These are phyloP conservation scores for Drosophila gaucha DNA, from an alignment of 2,888 invertebrate genomes.

Conservation along the genomic window DNA sequence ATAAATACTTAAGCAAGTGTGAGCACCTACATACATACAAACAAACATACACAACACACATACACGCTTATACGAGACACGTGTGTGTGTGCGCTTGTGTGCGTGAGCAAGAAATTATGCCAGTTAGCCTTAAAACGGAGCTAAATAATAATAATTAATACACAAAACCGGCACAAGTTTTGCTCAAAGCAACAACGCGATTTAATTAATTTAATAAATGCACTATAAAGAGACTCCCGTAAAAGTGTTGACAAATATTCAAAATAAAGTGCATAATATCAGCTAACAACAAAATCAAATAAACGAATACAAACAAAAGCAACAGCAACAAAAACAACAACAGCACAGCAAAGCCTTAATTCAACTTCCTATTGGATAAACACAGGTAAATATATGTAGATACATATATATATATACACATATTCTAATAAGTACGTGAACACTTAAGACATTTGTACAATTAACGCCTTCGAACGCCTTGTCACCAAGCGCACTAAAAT, in stretches of 20 bases:
- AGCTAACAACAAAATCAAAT: slow-evolving; percentile 25
- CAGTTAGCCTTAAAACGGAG: slow-evolving; percentile 45
- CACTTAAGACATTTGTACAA: slow-evolving; percentile 15
- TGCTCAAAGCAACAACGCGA: slow-evolving; percentile 57
- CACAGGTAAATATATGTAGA: slow-evolving; percentile 70
- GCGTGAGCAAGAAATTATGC: slow-evolving; percentile 67
- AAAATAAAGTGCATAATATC: slow-evolving; percentile 45
- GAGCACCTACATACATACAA: not conserved
- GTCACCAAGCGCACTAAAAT: slow-evolving; percentile 13
- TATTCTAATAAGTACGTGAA: not conserved
- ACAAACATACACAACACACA: not conserved
- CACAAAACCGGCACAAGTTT: slow-evolving; percentile 61
- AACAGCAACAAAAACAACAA: slow-evolving; percentile 26
- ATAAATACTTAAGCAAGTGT: slow-evolving; percentile 13
- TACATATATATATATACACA: not conserved
- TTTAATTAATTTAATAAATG: slow-evolving; percentile 35
- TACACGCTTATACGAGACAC: slow-evolving; percentile 22
- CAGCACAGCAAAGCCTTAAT: slow-evolving; percentile 16
- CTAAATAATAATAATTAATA: slow-evolving; percentile 40
- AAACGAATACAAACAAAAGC: slow-evolving; percentile 21
- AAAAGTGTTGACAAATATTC: slow-evolving; percentile 26
- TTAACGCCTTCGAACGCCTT: slow-evolving; percentile 30
- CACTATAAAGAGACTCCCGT: slow-evolving; percentile 15
- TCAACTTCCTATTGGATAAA: slow-evolving; percentile 37
- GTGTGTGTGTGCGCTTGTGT: slow-evolving; percentile 21